Evolutionary conservation across 2,888 invertebrate genomes (phyloP).

Genomic region (Ormyrus rosae): DNA sequence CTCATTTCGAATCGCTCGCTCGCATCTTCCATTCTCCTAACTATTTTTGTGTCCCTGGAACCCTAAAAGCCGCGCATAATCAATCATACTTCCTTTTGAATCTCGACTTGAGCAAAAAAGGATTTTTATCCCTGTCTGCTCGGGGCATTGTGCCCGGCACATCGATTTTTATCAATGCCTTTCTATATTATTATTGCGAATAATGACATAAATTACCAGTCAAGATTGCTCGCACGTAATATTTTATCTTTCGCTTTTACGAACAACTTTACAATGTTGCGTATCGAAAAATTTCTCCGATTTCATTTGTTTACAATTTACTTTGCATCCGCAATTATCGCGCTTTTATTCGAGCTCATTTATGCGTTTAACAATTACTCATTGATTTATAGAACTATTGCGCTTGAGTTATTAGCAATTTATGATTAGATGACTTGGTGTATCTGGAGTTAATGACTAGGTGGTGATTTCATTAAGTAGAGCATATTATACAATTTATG

Average conservation of each 20-base stretch:
- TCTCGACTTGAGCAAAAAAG: conserved; percentile 34
- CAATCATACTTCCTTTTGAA: conserved; percentile 53
- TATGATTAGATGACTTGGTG: no score
- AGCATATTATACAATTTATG: conserved; percentile 9
- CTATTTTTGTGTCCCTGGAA: conserved; percentile 49
- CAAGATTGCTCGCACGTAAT: conserved; percentile 29
- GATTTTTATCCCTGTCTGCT: conserved; percentile 22
- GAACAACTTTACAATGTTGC: no score
- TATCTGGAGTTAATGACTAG: no score
- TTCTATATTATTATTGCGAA: conserved; percentile 52
- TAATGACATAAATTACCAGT: conserved; percentile 51
- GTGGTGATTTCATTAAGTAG: conserved; percentile 9
- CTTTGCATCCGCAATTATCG: no score
- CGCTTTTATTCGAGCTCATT: no score
- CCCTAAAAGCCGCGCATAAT: conserved; percentile 51
- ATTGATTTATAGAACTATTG: no score
- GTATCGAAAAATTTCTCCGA: no score
- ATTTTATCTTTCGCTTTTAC: conserved; percentile 37
- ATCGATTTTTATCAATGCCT: conserved; percentile 52
- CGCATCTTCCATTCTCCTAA: conserved; percentile 27
- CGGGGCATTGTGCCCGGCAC: conserved; percentile 25
- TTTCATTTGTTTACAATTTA: no score
- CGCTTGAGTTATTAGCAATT: not conserved
- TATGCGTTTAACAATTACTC: no score
- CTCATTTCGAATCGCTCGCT: conserved; percentile 44